Percentiles rank a stretch among this genome's conserved stretches.
Conservation (phyloP, 2,113 vertebrate species). For the Meleagris gallopavo region DNA sequence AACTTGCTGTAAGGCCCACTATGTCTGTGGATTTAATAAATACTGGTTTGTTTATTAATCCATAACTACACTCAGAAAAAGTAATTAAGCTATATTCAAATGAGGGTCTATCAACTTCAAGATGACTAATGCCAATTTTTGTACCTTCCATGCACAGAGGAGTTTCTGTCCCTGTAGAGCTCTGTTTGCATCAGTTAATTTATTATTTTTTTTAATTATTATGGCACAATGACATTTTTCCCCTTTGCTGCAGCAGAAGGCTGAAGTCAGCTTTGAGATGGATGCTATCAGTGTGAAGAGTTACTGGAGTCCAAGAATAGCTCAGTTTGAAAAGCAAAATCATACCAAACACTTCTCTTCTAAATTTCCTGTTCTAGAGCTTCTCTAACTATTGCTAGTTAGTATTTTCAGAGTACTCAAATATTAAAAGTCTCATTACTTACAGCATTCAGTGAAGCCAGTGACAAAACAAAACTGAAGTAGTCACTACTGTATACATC, state of each 20-base stretch:
- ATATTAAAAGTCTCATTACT: slow-evolving; percentile 50
- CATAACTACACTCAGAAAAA: neutral
- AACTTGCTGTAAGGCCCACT: neutral
- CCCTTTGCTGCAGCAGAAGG: neutral
- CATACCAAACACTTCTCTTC: neutral
- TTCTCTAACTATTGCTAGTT: neutral
- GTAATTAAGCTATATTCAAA: neutral
- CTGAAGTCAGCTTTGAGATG: neutral
- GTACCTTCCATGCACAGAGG: neutral
- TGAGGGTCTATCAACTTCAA: neutral
- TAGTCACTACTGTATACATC: slow-evolving; percentile 98
- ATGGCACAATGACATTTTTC: neutral
- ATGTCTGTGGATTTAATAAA: neutral
- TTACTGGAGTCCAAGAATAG: neutral
- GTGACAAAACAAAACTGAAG: slow-evolving; percentile 96
- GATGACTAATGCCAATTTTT: neutral
- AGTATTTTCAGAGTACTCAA: neutral
- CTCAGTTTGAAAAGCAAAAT: neutral
- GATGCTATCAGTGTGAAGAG: neutral
- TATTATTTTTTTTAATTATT: neutral
- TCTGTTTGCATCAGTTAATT: neutral
- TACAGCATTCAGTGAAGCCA: slow-evolving; percentile 96
- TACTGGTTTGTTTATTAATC: neutral
- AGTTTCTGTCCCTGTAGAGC: neutral
- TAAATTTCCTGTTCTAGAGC: neutral